Percentiles rank a stretch among this genome's conserved stretches.
These are phyloP conservation scores for Herpailurus yagouaroundi DNA, from an alignment of 2,113 vertebrate genomes.

Conservation along the genomic window DNA sequence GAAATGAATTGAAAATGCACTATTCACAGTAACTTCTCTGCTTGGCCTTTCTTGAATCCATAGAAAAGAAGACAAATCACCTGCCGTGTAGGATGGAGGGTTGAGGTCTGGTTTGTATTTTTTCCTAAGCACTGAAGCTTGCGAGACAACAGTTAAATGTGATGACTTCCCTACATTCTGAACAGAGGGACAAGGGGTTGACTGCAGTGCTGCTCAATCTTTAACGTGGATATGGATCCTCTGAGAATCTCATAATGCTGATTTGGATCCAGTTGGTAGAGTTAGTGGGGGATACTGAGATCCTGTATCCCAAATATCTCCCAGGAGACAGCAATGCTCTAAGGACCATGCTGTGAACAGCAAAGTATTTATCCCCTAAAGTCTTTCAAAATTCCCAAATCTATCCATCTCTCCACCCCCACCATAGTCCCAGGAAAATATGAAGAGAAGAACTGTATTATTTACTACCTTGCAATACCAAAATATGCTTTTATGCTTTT, in stretches of 20 bases:
- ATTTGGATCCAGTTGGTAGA: background rate
- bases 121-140: constrained; percentile 4
- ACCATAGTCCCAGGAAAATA: background rate
- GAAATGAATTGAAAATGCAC: background rate
- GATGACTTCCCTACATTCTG: background rate
- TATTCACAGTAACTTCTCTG: background rate
- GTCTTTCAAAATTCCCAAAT: background rate
- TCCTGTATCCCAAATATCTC: background rate
- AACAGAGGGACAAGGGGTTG: background rate
- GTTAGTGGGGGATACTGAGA: background rate
- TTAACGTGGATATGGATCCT: too few relatives aligned
- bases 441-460: background rate
- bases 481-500: background rate
- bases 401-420: background rate
- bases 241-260: background rate
- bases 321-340: background rate
- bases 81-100: background rate
- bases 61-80: constrained; percentile 38
- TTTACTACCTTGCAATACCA: background rate
- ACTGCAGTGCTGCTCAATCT: background rate
- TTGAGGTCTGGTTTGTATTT: background rate
- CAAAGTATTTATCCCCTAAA: background rate
- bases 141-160: background rate
- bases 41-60: background rate
- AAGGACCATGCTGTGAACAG: background rate